A percentile compares a stretch with the other conserved stretches of the same genome.
Evolutionary conservation across 1,140 invertebrate genomes (phyloP).

Genomic region (Druon quercuslanigerum): DNA sequence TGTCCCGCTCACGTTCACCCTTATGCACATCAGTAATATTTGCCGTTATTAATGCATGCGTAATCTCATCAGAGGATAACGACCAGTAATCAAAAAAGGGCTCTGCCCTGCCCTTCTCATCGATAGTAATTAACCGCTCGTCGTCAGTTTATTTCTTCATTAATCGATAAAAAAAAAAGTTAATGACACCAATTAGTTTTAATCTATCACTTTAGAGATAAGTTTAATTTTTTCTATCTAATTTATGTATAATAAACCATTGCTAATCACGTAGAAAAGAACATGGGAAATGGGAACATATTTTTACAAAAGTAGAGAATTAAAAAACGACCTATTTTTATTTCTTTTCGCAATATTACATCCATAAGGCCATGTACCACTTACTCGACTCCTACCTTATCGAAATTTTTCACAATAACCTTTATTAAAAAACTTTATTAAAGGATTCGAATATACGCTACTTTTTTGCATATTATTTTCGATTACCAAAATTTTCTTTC

Average conservation of each 20-base stretch:
- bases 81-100: constrained; percentile 27
- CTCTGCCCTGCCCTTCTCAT: constrained; percentile 20
- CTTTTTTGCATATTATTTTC: no score
- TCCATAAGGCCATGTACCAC: no score
- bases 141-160: background rate
- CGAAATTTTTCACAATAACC: no score
- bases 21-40: constrained; percentile 20
- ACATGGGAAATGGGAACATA: background rate
- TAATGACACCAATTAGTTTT: background rate
- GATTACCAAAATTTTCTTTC: no score
- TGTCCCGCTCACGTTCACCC: constrained; percentile 18
- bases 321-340: no score
- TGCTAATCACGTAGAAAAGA: background rate
- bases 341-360: no score
- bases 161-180: background rate
- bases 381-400: no score
- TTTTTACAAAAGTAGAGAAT: no score
- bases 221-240: no score
- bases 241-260: background rate
- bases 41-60: constrained; percentile 18
- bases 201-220: background rate
- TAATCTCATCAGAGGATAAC: constrained; percentile 21
- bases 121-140: constrained; percentile 18
- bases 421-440: no score
- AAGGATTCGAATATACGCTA: no score